phyloP scores from a whole-genome alignment of 1,140 invertebrate species.

The Hylaeus anthracinus region DNA sequence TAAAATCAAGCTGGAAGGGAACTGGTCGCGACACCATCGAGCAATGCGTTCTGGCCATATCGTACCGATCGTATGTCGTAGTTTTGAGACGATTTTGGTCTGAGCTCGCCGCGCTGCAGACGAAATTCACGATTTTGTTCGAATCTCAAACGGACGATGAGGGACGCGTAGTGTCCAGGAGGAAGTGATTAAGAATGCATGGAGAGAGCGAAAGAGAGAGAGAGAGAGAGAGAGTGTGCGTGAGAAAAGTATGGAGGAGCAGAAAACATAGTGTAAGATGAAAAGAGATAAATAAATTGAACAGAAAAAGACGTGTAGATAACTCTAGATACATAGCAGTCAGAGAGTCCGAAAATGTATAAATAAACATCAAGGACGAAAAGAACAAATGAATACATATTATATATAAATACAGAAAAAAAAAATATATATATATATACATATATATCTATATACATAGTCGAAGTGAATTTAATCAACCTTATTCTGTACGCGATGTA shows the following conservation, averaged over 20 bases:
- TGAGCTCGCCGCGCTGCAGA: slow-evolving; percentile 16
- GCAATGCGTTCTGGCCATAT: background rate
- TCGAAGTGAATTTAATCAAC: slow-evolving; percentile 70
- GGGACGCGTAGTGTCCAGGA: background rate
- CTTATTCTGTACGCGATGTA: slow-evolving; percentile 73
- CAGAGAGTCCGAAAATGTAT: slow-evolving; percentile 52
- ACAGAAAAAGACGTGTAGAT: slow-evolving; percentile 53
- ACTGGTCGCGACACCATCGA: background rate
- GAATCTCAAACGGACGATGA: background rate
- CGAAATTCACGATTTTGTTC: background rate
- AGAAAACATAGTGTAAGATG: background rate
- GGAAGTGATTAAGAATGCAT: background rate
- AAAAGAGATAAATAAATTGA: slow-evolving; percentile 16
- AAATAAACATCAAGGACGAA: background rate
- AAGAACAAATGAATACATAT: slow-evolving; percentile 44
- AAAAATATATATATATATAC: slow-evolving; percentile 1
- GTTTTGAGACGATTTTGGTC: background rate
- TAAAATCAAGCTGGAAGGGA: background rate
- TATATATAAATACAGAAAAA: slow-evolving; percentile 17
- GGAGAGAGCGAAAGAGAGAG: background rate
- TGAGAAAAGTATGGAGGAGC: background rate
- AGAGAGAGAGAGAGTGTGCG: background rate
- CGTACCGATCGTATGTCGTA: background rate
- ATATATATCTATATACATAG: slow-evolving; percentile 49
- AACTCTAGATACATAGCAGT: slow-evolving; percentile 56